A percentile compares a stretch with the other conserved stretches of the same genome.
Conservation (phyloP, 2,888 invertebrate species). For the Mylabris sibirica region DNA sequence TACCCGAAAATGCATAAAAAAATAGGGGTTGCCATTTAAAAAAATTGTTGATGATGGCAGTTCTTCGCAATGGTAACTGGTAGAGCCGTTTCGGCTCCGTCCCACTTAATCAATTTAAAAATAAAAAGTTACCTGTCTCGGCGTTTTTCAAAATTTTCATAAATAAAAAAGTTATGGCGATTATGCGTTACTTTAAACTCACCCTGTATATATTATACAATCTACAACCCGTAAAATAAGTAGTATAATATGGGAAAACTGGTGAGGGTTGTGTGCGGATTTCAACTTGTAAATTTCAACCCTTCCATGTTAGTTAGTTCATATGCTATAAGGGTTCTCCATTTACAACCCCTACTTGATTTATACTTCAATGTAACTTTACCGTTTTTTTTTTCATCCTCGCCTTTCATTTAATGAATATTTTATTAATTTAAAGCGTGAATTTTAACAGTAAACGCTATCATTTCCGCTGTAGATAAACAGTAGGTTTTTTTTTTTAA, state of each 20-base stretch:
- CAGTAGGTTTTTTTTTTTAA: neutral
- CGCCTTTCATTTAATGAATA: neutral
- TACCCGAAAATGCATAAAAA: too few species aligned
- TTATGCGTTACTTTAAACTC: too few species aligned
- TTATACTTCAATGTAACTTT: conserved; percentile 1
- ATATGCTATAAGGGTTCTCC: neutral
- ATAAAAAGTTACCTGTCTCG: too few species aligned
- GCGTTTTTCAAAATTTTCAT: too few species aligned
- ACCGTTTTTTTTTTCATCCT: neutral
- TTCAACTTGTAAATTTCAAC: neutral
- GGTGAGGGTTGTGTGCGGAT: neutral
- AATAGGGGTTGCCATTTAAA: too few species aligned
- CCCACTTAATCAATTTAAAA: too few species aligned
- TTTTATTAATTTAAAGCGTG: conserved; percentile 4
- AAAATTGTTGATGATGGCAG: too few species aligned
- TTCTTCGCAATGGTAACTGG: too few species aligned
- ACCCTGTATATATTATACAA: neutral
- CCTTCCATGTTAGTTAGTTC: neutral
- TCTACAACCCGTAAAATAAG: neutral
- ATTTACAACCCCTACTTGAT: conserved; percentile 7
- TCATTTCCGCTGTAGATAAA: neutral
- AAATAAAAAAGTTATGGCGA: too few species aligned
- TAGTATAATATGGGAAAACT: neutral
- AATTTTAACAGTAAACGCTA: neutral
- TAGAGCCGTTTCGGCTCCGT: too few species aligned